A percentile compares a stretch with the other conserved stretches of the same genome.
These are phyloP conservation scores for Listronotus oregonensis DNA, from an alignment of 1,140 invertebrate species.

Conservation along the genomic window DNA sequence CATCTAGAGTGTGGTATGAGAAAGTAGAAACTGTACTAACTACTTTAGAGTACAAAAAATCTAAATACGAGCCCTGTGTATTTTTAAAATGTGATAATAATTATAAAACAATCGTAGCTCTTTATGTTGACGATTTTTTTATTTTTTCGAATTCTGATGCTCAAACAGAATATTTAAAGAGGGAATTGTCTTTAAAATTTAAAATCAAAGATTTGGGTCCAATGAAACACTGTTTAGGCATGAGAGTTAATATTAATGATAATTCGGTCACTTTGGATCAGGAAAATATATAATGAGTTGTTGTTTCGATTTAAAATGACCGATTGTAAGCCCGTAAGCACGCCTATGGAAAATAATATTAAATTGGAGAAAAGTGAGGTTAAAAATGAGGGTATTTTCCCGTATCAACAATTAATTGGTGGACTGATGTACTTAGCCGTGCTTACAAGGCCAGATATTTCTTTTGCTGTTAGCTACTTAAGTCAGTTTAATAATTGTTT, in stretches of 20 bases:
- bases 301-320: too few species aligned
- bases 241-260: slow-evolving; percentile 36
- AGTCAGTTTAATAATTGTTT: slow-evolving; percentile 53
- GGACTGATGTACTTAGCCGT: slow-evolving; percentile 56
- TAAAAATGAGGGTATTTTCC: slow-evolving; percentile 3
- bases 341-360: slow-evolving; percentile 26
- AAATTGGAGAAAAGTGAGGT: background rate
- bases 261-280: background rate
- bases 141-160: slow-evolving; percentile 26
- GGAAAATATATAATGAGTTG: too few species aligned
- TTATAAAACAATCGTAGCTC: slow-evolving; percentile 42
- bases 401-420: slow-evolving; percentile 55
- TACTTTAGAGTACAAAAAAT: slow-evolving; percentile 44
- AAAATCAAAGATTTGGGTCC: slow-evolving; percentile 45
- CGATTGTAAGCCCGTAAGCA: slow-evolving; percentile 22
- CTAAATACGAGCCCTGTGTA: slow-evolving; percentile 50
- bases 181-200: slow-evolving; percentile 33
- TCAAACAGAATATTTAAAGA: slow-evolving; percentile 33
- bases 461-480: slow-evolving; percentile 54
- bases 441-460: slow-evolving; percentile 57
- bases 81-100: slow-evolving; percentile 39
- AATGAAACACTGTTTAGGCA: slow-evolving; percentile 45
- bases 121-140: slow-evolving; percentile 25
- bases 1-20: slow-evolving; percentile 45
- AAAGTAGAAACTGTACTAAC: slow-evolving; percentile 42